Base-by-base conservation (phyloP, 92 coral and sea anemone species). In the Umimayanthus kanabou region DNA sequence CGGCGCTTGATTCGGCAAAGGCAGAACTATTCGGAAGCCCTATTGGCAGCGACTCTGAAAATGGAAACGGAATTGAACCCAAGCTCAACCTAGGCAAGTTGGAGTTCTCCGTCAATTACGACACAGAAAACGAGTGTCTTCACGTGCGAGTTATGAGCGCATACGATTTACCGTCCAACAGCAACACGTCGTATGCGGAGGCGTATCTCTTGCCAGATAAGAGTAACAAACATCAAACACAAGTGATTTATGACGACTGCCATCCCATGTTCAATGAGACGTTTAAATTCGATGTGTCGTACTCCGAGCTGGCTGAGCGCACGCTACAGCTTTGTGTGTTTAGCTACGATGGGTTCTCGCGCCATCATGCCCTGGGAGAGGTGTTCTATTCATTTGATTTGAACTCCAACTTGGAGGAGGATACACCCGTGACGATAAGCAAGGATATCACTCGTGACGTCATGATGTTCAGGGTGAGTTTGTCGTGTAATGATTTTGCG, bases 311-410 rank as follows among this genome's bases (percentile, higher is more conserved):
- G 2, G 77, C 91, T 4, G 99, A 97, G 84, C 92, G 99, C n/a
- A 97, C 99, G 0, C 76, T 97, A 15, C 98, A 96, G n/a, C 91
- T 96, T 64, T 94, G 95, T 47, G 85, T 95, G 82, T 91, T 79
- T 28, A 91, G 93, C 77, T 92, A 88, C 39, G 99, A 97, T 78
- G 98, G 96, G 3, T 97, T 94, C 71, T 97, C 99, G 8, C 93
- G 94, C 45, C 96, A 94, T 37, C 90, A 88, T 9, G 90, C 97
- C 14, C 84, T 97, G 6, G 99, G 99, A 11, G 95, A 95, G 29
- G 95, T 94, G 74, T 94, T 97, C 88, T 90, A 97, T 72, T 93
- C 98, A 29, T 97, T 97, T 82, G 99, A 94, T 66, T 90, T 90
- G 80, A 93, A 94, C 88, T 91, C 90, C 15, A 85, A 94, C 39